Evolutionary conservation across 2,888 invertebrate species (phyloP).

Genomic region (Cordylochernes scorpioides): DNA sequence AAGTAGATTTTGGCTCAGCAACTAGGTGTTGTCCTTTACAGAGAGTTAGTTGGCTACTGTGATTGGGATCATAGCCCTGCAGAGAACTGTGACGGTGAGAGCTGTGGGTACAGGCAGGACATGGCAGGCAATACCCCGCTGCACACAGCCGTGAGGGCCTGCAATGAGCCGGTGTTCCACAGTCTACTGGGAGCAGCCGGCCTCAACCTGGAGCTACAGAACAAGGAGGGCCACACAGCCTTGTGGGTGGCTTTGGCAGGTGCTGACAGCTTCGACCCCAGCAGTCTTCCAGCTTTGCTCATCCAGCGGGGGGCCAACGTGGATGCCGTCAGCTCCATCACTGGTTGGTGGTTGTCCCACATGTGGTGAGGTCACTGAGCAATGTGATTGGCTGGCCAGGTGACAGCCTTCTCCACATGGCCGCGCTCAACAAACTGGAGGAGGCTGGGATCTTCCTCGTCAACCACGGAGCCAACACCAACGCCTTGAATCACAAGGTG

Average conservation of each 20-base stretch:
- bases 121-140: too few species aligned
- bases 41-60: too few species aligned
- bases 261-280: constrained; percentile 24
- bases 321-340: constrained; percentile 30
- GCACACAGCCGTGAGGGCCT: constrained; percentile 49
- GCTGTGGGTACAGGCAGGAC: too few species aligned
- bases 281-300: constrained; percentile 33
- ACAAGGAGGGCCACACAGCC: constrained; percentile 44
- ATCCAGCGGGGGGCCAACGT: constrained; percentile 40
- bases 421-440: constrained; percentile 34
- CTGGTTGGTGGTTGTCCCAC: constrained; percentile 6
- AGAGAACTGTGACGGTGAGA: too few species aligned
- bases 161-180: constrained; percentile 46
- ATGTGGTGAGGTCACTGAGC: not conserved
- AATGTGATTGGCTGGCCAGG: constrained; percentile 22
- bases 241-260: constrained; percentile 41
- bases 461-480: constrained; percentile 37
- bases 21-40: too few species aligned
- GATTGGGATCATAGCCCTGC: too few species aligned
- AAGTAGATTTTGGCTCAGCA: too few species aligned
- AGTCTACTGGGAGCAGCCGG: constrained; percentile 35
- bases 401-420: constrained; percentile 46
- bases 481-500: constrained; percentile 40
- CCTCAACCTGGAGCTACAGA: constrained; percentile 32
- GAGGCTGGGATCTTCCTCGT: constrained; percentile 50